phyloP scores from a whole-genome alignment of 2,888 invertebrate genomes.

The Empis livida region DNA sequence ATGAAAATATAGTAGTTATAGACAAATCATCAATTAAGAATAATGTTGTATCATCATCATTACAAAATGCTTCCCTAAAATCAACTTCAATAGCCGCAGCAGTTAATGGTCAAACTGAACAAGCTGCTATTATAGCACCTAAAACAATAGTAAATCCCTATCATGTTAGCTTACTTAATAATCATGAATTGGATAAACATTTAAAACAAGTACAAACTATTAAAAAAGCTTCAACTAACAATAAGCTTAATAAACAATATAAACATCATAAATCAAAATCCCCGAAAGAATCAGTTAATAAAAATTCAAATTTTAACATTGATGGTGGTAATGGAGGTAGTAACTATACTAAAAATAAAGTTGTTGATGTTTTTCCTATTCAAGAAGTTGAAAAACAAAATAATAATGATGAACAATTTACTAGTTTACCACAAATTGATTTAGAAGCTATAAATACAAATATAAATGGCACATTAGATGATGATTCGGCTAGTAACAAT shows the following conservation, averaged over 20 bases:
- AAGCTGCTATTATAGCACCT: neutral
- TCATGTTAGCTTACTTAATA: constrained; percentile 3
- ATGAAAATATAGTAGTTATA: neutral
- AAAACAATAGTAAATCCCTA: constrained; percentile 3
- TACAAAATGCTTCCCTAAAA: neutral
- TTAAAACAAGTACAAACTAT: neutral
- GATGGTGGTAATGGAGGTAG: too few relatives aligned
- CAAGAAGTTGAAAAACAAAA: too few relatives aligned
- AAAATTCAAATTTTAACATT: too few relatives aligned
- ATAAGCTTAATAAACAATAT: neutral
- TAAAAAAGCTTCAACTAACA: neutral
- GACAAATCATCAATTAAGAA: neutral
- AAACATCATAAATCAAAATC: neutral
- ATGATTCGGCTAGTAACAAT: constrained; percentile 1
- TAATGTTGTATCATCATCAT: neutral
- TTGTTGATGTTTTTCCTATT: too few relatives aligned
- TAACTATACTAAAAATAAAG: too few relatives aligned
- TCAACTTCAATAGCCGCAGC: neutral
- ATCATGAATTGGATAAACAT: neutral
- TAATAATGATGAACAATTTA: too few relatives aligned
- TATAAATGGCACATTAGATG: neutral
- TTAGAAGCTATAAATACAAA: neutral
- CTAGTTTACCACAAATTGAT: too few relatives aligned
- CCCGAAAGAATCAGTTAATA: neutral
- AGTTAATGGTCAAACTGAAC: neutral